Evolutionary conservation across 1,140 invertebrate genomes (phyloP), one percentile per base, ranked within the genome.

Genomic region (Trypoxylus dichotomus): DNA sequence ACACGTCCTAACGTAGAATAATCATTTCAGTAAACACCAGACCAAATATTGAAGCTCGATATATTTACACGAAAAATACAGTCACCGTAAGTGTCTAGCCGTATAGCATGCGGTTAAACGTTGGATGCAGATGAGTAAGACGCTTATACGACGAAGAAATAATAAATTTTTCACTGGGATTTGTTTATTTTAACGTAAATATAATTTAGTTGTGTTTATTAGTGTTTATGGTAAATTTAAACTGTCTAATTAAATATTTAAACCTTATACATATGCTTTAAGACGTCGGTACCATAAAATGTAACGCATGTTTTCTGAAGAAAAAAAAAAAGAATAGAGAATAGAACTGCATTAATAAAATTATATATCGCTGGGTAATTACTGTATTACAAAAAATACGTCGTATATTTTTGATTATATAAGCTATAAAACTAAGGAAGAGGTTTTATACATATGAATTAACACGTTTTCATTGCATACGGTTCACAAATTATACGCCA

Each of bases 1-100:
- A 63, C 60, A 63, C 60, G 60, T 63, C 60, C 60, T 27, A 27
- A 63, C 60, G 6, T 19, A 63, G 60, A 63, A 63, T 63, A 63
- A 63, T 63, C 60, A 63, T 63, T 63, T 63, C n/a, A 19, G 60
- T 63, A 63, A 63, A 63, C 60, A 63, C 6, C 19, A 27, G 60
- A 63, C 25, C 60, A 63, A 63, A 63, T 63, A 63, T 63, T 63
- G 60, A 63, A 63, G 60, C 19, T 63, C 60, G 60, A 63, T 63
- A 63, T 63, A 63, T 63, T 63, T 63, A 63, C 60, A 63, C 60
- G 60, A 63, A 63, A 63, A 63, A 63, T 63, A 24, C 25, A 19
- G 60, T 63, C 60, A 19, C 21, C 47, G 15, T 21, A 21, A 21
- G 47, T 21, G 47, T 63, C 60, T 24, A 63, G 60, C 24, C 60